These are phyloP conservation scores for Andrena dorsata DNA, from an alignment of 2,888 invertebrate species.

Conservation along the genomic window DNA sequence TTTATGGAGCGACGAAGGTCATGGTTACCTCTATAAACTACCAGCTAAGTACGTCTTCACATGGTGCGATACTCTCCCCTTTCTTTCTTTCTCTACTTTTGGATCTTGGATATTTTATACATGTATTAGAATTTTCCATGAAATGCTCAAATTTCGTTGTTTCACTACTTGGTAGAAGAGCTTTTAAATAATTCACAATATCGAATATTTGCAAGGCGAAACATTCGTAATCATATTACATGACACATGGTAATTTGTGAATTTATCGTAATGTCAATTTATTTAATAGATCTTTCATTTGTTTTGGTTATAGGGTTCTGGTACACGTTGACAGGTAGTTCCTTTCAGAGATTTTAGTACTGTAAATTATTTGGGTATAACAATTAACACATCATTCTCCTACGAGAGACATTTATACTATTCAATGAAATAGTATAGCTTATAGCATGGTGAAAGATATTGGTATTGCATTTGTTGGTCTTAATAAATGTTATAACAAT, in stretches of 20 bases:
- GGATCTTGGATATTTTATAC: slow-evolving; percentile 14
- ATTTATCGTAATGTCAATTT: slow-evolving; percentile 34
- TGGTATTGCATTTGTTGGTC: slow-evolving; percentile 25
- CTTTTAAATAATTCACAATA: slow-evolving; percentile 21
- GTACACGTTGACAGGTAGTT: slow-evolving; percentile 81
- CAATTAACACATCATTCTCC: slow-evolving; percentile 42
- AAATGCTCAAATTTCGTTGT: slow-evolving; percentile 23
- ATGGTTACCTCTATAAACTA: slow-evolving; percentile 97
- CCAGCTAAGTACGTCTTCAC: slow-evolving; percentile 94
- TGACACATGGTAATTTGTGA: slow-evolving; percentile 20
- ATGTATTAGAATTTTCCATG: slow-evolving; percentile 13
- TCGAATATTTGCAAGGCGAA: slow-evolving; percentile 24
- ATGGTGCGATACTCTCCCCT: slow-evolving; percentile 16
- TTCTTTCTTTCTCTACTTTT: slow-evolving; percentile 18
- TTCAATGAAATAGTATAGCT: slow-evolving; percentile 10
- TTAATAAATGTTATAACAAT: slow-evolving; percentile 17
- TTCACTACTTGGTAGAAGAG: slow-evolving; percentile 29
- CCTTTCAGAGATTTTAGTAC: slow-evolving; percentile 40
- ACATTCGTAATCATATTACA: slow-evolving; percentile 28
- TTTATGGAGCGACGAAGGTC: slow-evolving; percentile 98
- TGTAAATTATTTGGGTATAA: slow-evolving; percentile 44
- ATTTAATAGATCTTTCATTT: slow-evolving; percentile 72
- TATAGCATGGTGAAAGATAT: slow-evolving; percentile 20
- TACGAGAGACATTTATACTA: not conserved
- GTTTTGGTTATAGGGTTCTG: slow-evolving; percentile 81